Evolutionary conservation across 2,888 invertebrate genomes (phyloP), one percentile per base, ranked within the genome.

Genomic region (Coecobrya sp.): DNA sequence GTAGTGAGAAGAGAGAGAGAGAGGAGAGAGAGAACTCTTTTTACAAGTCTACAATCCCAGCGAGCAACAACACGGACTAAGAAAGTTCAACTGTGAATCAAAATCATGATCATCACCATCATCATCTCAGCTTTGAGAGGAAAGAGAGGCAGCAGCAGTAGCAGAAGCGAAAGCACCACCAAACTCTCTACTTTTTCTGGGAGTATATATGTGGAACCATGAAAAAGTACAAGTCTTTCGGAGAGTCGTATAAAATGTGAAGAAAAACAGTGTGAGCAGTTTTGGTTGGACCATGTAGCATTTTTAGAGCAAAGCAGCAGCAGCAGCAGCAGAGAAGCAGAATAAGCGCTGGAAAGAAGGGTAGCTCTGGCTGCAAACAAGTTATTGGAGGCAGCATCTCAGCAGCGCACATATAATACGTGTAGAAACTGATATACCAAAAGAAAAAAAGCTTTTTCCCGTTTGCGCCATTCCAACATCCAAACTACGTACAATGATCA

Each of bases 81-180:
- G 36, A 76, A 89, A 76, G 84, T 62, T 85, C 70, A 85, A 85
- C 90, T 73, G 55, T 85, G 90, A 90, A 90, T 90, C 90, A 85
- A 52, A 76, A 85, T 85, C 85, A 89, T 89, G 73, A 84, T 84
- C 84, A 89, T 89, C 70, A 22, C 36, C 82, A n/a, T 30, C 89
- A 25, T 36, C 62, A 36, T 86, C 49, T 4, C 10, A 19, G 25
- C 5, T 16, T n/a, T n/a, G n/a, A n/a, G 73, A 73, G 36, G 4
- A 70, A 36, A 36, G 68, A 36, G 36, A 30, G 30, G 68, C 68
- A 36, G 27, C 73, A 55, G 49, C 52, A 73, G 4, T 30, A 52
- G 36, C 16, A 36, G n/a, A 10, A 55, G 65, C 65, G 65, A 36
- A 30, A 36, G 65, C 19, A 45, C 19, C 27, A 84, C 4, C 27